Conservation (phyloP, 2,797 vertebrate genomes). For the Eulemur albifrons region DNA sequence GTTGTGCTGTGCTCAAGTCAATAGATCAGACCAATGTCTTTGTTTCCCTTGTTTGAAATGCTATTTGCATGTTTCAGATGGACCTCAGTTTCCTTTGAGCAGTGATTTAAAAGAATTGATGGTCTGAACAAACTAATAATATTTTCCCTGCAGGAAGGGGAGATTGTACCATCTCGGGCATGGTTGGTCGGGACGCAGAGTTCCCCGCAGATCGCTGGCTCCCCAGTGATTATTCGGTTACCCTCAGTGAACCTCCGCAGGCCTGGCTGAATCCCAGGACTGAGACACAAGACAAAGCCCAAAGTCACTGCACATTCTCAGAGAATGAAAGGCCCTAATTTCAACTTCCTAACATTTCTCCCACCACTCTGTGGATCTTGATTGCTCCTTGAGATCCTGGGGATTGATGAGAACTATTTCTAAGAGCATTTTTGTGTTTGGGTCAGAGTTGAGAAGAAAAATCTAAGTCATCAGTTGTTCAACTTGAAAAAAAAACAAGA, state of each 20-base stretch:
- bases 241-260: constrained; percentile 19
- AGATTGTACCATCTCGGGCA: not conserved
- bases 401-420: constrained; percentile 41
- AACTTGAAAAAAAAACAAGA: not conserved
- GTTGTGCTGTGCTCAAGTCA: not conserved
- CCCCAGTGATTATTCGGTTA: not conserved
- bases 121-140: constrained; percentile 44
- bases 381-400: constrained; percentile 11
- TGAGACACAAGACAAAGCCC: constrained; percentile 52
- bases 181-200: not conserved
- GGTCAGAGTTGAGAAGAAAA: constrained; percentile 39
- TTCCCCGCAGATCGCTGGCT: not conserved
- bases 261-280: constrained; percentile 40
- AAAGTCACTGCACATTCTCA: constrained; percentile 43
- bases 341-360: constrained; percentile 45
- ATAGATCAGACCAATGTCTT: not conserved
- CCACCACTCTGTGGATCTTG: not conserved
- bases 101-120: constrained; percentile 54
- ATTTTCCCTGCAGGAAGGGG: constrained; percentile 56
- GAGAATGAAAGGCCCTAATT: constrained; percentile 49
- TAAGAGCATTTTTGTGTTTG: constrained; percentile 57
- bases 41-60: constrained; percentile 65
- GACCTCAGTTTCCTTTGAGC: constrained; percentile 68
- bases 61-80: constrained; percentile 60
- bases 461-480: constrained; percentile 40